Percentiles rank a stretch among this genome's conserved stretches.
phyloP scores from a whole-genome alignment of 2,113 vertebrate species.

The Macroglossus sobrinus region DNA sequence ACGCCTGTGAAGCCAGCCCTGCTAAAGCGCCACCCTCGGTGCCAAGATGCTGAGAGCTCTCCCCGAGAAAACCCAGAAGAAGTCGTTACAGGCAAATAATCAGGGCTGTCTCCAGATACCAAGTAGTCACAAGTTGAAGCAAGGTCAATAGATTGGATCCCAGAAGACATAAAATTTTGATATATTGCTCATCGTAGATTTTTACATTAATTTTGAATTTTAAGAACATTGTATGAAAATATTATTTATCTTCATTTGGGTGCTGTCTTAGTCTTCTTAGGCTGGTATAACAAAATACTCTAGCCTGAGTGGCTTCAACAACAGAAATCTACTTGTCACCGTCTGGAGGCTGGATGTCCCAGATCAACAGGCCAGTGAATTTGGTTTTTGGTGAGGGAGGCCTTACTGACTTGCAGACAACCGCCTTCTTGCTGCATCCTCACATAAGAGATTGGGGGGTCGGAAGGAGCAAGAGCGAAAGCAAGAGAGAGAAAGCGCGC shows the following conservation, averaged over 20 bases:
- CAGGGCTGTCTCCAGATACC: neutral
- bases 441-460: neutral
- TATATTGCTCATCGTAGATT: neutral
- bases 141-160: neutral
- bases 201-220: conserved; percentile 19
- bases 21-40: neutral
- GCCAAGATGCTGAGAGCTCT: neutral
- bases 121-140: neutral
- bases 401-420: neutral
- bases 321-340: neutral
- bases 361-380: neutral
- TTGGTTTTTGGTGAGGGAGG: neutral
- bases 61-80: neutral
- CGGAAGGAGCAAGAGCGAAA: no score
- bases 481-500: neutral
- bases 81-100: neutral
- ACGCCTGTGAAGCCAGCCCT: accelerated
- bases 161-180: neutral
- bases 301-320: neutral
- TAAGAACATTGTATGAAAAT: neutral
- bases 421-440: neutral
- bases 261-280: neutral
- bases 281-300: neutral
- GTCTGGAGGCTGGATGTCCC: neutral
- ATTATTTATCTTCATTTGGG: neutral